Evolutionary conservation across 2,113 vertebrate species (phyloP).

Genomic region (Abramis brama): DNA sequence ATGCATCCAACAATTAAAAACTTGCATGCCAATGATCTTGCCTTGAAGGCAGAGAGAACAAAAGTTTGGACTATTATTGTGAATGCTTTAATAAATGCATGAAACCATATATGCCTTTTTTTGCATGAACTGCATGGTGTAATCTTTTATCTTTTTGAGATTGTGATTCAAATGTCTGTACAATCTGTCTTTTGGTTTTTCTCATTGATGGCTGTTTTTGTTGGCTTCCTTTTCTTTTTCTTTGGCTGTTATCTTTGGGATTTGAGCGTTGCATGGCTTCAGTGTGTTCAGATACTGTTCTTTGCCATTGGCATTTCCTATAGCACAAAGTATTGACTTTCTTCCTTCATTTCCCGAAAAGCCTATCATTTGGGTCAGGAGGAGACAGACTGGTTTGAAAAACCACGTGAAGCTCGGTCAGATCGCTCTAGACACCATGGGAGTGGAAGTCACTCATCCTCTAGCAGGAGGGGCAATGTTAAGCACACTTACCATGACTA

Average conservation of each 20-base stretch:
- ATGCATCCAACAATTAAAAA: slow-evolving; percentile 49
- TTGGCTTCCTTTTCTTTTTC: slow-evolving; percentile 9
- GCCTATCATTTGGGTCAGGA: slow-evolving; percentile 99
- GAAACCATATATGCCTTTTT: slow-evolving; percentile 72
- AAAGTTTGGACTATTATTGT: slow-evolving; percentile 54
- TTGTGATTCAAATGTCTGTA: slow-evolving; percentile 58
- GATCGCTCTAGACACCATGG: slow-evolving; percentile 93
- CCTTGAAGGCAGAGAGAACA: slow-evolving; percentile 51
- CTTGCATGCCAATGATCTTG: slow-evolving; percentile 71
- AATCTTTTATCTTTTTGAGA: slow-evolving; percentile 26
- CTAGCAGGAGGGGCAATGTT: slow-evolving; percentile 86
- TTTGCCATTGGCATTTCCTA: slow-evolving; percentile 54
- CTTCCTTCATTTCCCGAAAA: slow-evolving; percentile 90
- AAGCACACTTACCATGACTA: slow-evolving; percentile 96
- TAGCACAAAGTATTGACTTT: slow-evolving; percentile 80
- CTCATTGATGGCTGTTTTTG: not conserved
- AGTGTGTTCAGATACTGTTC: slow-evolving; percentile 64
- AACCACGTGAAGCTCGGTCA: slow-evolving; percentile 91
- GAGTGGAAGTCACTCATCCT: slow-evolving; percentile 83
- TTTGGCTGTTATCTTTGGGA: slow-evolving; percentile 29
- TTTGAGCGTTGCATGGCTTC: slow-evolving; percentile 83
- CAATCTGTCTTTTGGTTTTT: slow-evolving; percentile 46
- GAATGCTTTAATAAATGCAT: slow-evolving; percentile 55
- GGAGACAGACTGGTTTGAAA: slow-evolving; percentile 99
- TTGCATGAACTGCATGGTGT: slow-evolving; percentile 59